Conservation (phyloP, 2,888 invertebrate genomes). For the Baronia brevicornis region DNA sequence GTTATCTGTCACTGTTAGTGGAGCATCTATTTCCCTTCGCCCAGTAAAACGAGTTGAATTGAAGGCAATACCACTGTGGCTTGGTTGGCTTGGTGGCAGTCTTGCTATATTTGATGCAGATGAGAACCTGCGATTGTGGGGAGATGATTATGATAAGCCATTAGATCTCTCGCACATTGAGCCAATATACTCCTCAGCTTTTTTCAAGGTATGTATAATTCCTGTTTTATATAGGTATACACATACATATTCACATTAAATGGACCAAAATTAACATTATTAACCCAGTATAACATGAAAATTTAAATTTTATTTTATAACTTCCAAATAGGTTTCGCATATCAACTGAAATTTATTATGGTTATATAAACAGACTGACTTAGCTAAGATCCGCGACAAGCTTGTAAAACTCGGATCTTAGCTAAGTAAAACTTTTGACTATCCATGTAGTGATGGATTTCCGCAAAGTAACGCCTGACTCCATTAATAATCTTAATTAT, state of each 20-base stretch:
- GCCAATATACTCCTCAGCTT: constrained; percentile 90
- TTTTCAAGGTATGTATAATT: constrained; percentile 80
- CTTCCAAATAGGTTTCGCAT: too few species aligned
- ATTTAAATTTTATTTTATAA: too few species aligned
- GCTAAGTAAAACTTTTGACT: too few species aligned
- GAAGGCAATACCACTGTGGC: constrained; percentile 78
- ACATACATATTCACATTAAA: background rate
- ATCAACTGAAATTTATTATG: too few species aligned
- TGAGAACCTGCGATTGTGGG: constrained; percentile 91
- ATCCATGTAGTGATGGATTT: too few species aligned
- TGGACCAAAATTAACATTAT: too few species aligned
- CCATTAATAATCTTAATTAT: too few species aligned
- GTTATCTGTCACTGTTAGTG: constrained; percentile 80
- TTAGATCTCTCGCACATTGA: constrained; percentile 87
- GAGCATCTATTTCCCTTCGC: constrained; percentile 66
- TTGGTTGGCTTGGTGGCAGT: constrained; percentile 85
- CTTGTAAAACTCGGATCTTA: too few species aligned
- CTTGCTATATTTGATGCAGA: constrained; percentile 89
- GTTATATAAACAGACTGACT: too few species aligned
- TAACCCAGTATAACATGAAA: too few species aligned
- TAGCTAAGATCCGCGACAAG: too few species aligned
- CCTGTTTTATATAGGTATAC: background rate
- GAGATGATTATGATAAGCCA: constrained; percentile 91
- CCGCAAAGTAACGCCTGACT: too few species aligned
- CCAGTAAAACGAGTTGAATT: constrained; percentile 82